Evolutionary conservation across 2,888 invertebrate species (phyloP), one percentile per base, ranked within the genome.

Genomic region (Microplitis deprimator): DNA sequence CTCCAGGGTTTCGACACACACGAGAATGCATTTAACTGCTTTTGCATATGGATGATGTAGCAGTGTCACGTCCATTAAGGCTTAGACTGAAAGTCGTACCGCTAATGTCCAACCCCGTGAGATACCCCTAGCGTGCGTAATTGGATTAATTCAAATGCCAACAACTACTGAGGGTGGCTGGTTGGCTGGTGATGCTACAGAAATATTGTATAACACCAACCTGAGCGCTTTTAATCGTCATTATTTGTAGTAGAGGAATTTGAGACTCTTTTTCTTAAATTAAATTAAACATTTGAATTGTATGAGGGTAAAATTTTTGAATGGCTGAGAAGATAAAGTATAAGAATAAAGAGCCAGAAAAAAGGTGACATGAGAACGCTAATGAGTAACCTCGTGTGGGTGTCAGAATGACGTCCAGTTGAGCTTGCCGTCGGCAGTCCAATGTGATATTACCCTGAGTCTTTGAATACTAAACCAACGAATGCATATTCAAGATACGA

Each of bases 401-500:
- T 50, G 13, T 50, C 50, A 13, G 50, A 50, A 13, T 50, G 50
- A 50, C 73, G 77, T 76, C 62, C 68, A 50, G 76, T 78, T 73
- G 64, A 68, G 68, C 50, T 13, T 13, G 50, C 61, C 59, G 62
- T 77, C 60, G 68, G 50, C 61, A 70, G 65, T 50, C 64, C 20
- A 72, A 76, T 39, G 77, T 74, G 71, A 65, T 78, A 74, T 59
- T 70, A 61, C 60, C 60, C 69, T 71, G 76, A 61, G 79, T 76
- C 80, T 78, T 13, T 76, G 75, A 79, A 82, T 77, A 83, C 81
- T 83, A 84, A 84, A 85, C 81, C 84, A 82, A 83, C 81, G 87
- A 88, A 87, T 88, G 88, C 86, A 85, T 86, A 86, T 84, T 85
- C 85, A 84, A 87, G 87, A 88, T 88, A 88, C 86, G 87, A 87